These are phyloP conservation scores for Ips nitidus DNA, from an alignment of 1,140 invertebrate species.

Conservation along the genomic window DNA sequence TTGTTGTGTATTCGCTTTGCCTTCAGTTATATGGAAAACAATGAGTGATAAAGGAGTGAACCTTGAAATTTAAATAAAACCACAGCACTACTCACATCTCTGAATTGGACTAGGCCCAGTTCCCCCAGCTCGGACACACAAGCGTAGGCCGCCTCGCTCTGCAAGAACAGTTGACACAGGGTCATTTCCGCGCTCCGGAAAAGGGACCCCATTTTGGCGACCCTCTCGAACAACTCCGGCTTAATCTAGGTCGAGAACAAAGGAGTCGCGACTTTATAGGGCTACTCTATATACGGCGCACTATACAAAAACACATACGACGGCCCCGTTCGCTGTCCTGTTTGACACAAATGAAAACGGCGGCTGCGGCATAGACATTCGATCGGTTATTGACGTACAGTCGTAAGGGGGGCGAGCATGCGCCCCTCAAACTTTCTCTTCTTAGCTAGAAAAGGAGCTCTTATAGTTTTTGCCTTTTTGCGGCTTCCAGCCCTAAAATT, in stretches of 20 bases:
- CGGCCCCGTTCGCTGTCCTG: not conserved
- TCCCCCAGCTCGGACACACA: conserved; percentile 92
- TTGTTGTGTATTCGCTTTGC: too few relatives aligned
- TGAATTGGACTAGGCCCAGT: conserved; percentile 89
- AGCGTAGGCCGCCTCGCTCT: conserved; percentile 91
- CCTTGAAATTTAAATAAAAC: too few relatives aligned
- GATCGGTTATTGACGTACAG: not conserved
- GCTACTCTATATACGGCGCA: not conserved
- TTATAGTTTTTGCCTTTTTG: too few relatives aligned
- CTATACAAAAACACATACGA: not conserved
- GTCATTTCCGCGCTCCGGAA: conserved; percentile 92
- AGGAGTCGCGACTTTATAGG: not conserved
- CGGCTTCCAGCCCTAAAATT: too few relatives aligned
- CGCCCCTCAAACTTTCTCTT: not conserved
- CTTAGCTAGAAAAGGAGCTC: too few relatives aligned
- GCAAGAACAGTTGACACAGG: conserved; percentile 85
- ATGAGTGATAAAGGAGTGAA: too few relatives aligned
- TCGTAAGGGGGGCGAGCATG: not conserved
- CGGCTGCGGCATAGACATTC: not conserved
- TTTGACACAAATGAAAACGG: not conserved
- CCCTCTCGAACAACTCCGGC: conserved; percentile 10
- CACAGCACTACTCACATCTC: conserved; percentile 71
- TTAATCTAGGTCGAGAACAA: not conserved
- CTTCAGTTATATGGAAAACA: too few relatives aligned
- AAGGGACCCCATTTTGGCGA: conserved; percentile 67